Percentiles rank a stretch among this genome's conserved stretches.
These are phyloP conservation scores for Condylura cristata DNA, from an alignment of 2,113 vertebrate genomes.

Conservation along the genomic window DNA sequence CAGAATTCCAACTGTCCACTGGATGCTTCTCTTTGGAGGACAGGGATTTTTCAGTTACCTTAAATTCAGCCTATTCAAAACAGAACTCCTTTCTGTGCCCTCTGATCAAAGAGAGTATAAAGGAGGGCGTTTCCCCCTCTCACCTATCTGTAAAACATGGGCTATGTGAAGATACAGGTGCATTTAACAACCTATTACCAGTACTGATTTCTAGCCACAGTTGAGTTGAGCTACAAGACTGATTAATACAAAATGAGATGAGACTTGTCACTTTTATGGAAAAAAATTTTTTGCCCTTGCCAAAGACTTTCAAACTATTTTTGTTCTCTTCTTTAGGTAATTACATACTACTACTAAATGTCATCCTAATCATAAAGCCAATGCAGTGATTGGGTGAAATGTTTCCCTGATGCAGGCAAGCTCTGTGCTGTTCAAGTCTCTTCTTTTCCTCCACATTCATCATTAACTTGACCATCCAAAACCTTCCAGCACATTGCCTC, in stretches of 20 bases:
- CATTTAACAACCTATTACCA: background rate
- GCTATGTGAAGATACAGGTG: background rate
- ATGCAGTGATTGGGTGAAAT: no score
- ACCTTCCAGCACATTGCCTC: background rate
- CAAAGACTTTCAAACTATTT: background rate
- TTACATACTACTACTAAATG: background rate
- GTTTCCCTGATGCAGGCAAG: background rate
- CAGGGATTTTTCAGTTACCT: background rate
- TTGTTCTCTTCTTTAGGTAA: background rate
- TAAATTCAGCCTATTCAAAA: background rate
- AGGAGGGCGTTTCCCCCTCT: background rate
- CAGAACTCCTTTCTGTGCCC: background rate
- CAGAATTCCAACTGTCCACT: background rate
- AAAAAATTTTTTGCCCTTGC: background rate
- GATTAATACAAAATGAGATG: background rate
- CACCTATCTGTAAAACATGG: background rate
- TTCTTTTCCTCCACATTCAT: background rate
- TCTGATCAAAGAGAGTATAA: background rate
- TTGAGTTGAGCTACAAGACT: background rate
- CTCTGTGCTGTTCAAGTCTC: background rate
- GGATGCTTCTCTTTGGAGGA: background rate
- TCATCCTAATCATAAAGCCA: background rate
- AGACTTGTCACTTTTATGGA: background rate
- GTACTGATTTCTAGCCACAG: background rate
- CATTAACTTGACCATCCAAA: background rate